Base-by-base conservation (phyloP, 2,888 invertebrate species). In the Drosophila anceps region DNA sequence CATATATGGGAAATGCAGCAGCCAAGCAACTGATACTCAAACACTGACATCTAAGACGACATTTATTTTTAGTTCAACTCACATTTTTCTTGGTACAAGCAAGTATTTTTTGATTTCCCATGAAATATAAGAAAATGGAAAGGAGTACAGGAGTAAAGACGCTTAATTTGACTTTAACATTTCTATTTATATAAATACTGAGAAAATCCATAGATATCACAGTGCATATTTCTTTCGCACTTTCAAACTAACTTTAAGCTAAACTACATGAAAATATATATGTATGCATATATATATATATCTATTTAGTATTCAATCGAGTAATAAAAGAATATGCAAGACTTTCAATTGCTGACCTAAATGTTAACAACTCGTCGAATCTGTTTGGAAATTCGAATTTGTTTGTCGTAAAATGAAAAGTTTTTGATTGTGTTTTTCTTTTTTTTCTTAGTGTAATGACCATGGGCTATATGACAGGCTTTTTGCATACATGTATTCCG, bases 401-500 rank as follows among this genome's bases (percentile, higher is more conserved):
- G 15, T 43, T 50, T 43, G 15, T 12, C 29, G 35, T 27, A 20
- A 43, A 76, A 54, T 31, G 35, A 39, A 59, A 54, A 48, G 12
- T 46, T 50, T 18, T 44, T 31, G 12, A 33, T 43, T 59, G 46
- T 48, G 29, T 53, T 41, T 58, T 41, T 27, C 7, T 41, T 35
- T 27, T 63, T 44, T 59, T 35, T 31, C 9, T 4, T 48, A 75
- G 58, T 73, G 75, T 61, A 67, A 6, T 13, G n/a, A 4, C 15
- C n/a, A 9, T 9, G 39, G 41, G 54, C 18, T 29, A 8, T 13
- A 24, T 63, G 77, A 64, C 61, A 65, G 70, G 61, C 77, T 55
- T 67, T 79, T 75, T 75, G 80, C 80, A 79, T 79, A 61, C 77
- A 72, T 78, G 64, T 55, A 35, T 31, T n/a, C 48, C 64, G 60